phyloP scores from a whole-genome alignment of 2,113 vertebrate species.

The Sigmodon hispidus region DNA sequence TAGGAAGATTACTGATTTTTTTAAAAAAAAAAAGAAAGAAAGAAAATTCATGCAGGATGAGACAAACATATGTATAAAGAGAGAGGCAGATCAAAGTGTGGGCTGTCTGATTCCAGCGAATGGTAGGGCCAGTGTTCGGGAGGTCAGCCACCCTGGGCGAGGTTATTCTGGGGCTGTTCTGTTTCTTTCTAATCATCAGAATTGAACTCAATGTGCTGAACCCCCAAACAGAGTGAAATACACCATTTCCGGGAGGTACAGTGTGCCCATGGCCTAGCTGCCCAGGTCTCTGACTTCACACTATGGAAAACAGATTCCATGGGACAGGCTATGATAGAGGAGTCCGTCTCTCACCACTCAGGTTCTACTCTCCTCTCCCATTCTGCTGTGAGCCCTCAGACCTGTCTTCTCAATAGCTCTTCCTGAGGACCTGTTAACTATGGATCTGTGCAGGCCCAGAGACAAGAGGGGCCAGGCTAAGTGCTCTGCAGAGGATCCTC shows the following conservation, averaged over 20 bases:
- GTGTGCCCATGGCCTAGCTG: background rate
- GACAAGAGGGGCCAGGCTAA: background rate
- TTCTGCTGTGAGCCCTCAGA: background rate
- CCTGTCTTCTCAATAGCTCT: background rate
- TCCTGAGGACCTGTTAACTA: background rate
- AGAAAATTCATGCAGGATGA: background rate
- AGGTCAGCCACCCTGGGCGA: conserved; percentile 28
- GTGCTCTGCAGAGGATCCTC: conserved; percentile 72
- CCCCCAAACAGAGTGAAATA: background rate
- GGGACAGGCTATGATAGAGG: background rate
- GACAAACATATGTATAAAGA: background rate
- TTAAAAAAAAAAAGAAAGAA: background rate
- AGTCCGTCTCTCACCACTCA: background rate
- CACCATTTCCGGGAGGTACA: background rate
- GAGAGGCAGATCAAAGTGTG: conserved; percentile 41
- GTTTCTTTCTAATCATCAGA: background rate
- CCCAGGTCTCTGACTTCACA: background rate
- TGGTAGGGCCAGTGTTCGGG: background rate
- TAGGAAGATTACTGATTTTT: conserved; percentile 54
- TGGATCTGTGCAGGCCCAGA: conserved; percentile 14
- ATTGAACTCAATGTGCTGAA: background rate
- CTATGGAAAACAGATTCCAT: background rate
- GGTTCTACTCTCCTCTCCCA: background rate
- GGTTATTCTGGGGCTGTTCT: conserved; percentile 35
- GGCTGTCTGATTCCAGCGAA: conserved; percentile 43